Evolutionary conservation across 2,797 vertebrate genomes (phyloP).

Genomic region (Adrianichthys oophorus): DNA sequence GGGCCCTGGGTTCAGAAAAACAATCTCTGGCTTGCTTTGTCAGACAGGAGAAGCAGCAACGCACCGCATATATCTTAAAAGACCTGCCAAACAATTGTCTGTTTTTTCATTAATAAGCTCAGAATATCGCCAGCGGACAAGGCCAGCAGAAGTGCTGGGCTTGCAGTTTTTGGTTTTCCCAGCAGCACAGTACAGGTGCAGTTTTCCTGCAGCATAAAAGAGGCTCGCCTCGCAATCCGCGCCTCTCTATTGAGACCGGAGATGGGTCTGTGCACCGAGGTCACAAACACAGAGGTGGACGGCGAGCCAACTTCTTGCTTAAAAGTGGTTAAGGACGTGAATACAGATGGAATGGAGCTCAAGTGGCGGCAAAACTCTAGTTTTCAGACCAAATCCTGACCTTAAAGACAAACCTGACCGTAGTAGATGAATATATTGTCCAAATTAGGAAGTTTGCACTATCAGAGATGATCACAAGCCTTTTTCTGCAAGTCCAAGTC

Average conservation of each 20-base stretch:
- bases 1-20: slow-evolving; percentile 62
- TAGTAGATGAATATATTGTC: no score
- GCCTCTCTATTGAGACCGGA: slow-evolving; percentile 13
- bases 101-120: slow-evolving; percentile 77
- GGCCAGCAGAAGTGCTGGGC: slow-evolving; percentile 66
- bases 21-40: slow-evolving; percentile 62
- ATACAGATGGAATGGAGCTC: no score
- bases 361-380: no score
- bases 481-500: no score
- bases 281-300: no score
- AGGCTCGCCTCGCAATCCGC: slow-evolving; percentile 33
- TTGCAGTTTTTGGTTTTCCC: slow-evolving; percentile 58
- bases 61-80: slow-evolving; percentile 73
- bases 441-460: no score
- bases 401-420: no score
- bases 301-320: no score
- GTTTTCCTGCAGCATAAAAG: slow-evolving; percentile 52
- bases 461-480: no score
- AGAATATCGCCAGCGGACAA: slow-evolving; percentile 75
- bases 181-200: slow-evolving; percentile 77
- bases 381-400: no score
- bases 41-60: slow-evolving; percentile 55
- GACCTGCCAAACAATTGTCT: slow-evolving; percentile 78
- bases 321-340: no score
- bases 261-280: slow-evolving; percentile 16